Conservation (phyloP, 2,888 invertebrate genomes). For the Furcula furcula region DNA sequence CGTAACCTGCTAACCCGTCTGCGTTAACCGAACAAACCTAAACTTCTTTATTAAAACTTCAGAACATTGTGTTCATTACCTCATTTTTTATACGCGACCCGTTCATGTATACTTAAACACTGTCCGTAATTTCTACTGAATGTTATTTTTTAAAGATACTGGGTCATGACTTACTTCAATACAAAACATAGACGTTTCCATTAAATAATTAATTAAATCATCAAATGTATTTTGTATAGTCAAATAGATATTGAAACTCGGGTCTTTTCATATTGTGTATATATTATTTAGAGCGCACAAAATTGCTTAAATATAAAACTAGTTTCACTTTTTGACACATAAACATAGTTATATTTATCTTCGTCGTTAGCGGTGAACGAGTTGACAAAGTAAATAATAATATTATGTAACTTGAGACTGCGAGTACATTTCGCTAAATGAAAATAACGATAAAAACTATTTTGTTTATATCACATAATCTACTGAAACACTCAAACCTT, state of each 20-base stretch:
- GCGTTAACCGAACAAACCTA: constrained; percentile 23
- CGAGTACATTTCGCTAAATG: not conserved
- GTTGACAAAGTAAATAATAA: constrained; percentile 10
- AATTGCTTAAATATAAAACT: constrained; percentile 2
- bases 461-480: not conserved
- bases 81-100: constrained; percentile 49
- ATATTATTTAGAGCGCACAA: constrained; percentile 1
- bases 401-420: not conserved
- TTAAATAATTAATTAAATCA: constrained; percentile 2
- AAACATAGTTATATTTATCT: constrained; percentile 4
- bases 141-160: constrained; percentile 23
- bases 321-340: constrained; percentile 12
- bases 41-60: constrained; percentile 30
- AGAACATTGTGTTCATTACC: constrained; percentile 55
- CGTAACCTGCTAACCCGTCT: constrained; percentile 61
- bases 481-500: constrained; percentile 11
- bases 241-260: constrained; percentile 1
- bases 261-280: not conserved
- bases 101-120: constrained; percentile 31
- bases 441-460: not conserved
- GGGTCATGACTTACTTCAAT: constrained; percentile 35
- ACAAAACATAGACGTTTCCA: not conserved
- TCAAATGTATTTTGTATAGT: not conserved
- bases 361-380: constrained; percentile 3
- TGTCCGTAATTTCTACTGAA: constrained; percentile 31